These are phyloP conservation scores for Lithophane socia DNA, from an alignment of 2,888 invertebrate species.

Conservation along the genomic window DNA sequence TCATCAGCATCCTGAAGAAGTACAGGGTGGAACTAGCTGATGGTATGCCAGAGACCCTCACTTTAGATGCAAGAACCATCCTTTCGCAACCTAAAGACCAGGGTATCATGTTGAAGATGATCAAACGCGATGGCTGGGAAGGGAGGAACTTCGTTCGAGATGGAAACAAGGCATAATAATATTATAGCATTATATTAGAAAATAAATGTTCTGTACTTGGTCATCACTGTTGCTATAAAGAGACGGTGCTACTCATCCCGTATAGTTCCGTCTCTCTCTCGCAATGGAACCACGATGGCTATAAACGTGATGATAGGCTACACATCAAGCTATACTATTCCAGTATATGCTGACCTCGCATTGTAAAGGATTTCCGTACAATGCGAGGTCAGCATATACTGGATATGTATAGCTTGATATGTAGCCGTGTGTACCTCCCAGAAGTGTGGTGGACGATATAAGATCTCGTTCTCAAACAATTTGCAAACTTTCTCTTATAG, in stretches of 20 bases:
- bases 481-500: too few relatives aligned
- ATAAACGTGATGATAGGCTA: background rate
- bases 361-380: too few relatives aligned
- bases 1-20: slow-evolving; percentile 72
- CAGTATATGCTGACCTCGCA: too few relatives aligned
- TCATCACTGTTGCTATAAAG: background rate
- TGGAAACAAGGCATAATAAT: background rate
- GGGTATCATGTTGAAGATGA: slow-evolving; percentile 56
- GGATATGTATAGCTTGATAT: too few relatives aligned
- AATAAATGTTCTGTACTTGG: background rate
- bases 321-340: too few relatives aligned
- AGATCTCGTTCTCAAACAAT: too few relatives aligned
- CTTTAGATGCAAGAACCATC: slow-evolving; percentile 43
- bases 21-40: slow-evolving; percentile 69
- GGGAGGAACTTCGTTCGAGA: slow-evolving; percentile 30
- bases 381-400: too few relatives aligned
- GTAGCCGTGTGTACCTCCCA: too few relatives aligned
- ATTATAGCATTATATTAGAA: background rate
- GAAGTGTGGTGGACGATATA: too few relatives aligned
- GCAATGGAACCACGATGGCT: background rate
- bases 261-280: background rate
- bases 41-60: slow-evolving; percentile 57
- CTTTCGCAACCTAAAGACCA: slow-evolving; percentile 41
- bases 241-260: background rate
- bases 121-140: slow-evolving; percentile 58